Conservation (phyloP, 1,140 invertebrate species). For the Coelopa frigida region DNA sequence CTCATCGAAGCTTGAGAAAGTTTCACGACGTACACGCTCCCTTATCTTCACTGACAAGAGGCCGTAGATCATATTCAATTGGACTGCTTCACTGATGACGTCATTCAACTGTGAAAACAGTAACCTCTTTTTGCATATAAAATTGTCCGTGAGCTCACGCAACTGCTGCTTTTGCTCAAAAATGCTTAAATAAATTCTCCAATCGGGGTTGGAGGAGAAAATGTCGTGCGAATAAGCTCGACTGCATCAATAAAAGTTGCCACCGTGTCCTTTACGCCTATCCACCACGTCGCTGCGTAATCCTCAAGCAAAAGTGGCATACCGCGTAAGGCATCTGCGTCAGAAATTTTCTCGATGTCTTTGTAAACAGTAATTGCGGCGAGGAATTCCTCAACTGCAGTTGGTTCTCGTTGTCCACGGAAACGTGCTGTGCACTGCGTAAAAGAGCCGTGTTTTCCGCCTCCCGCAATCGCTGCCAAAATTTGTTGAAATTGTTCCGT, state of each 20-base stretch:
- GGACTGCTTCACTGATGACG: background rate
- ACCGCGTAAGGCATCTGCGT: slow-evolving; percentile 19
- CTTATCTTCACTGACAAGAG: too few relatives aligned
- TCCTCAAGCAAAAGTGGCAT: slow-evolving; percentile 20
- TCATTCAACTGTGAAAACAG: background rate
- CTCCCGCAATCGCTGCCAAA: background rate
- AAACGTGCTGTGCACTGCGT: slow-evolving; percentile 9
- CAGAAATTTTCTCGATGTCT: slow-evolving; percentile 13
- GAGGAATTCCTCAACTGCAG: slow-evolving; percentile 11
- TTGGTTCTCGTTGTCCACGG: slow-evolving; percentile 9
- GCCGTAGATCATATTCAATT: slow-evolving; percentile 7
- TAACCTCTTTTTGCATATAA: slow-evolving; percentile 2
- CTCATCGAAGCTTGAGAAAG: background rate
- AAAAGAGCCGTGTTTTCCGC: slow-evolving; percentile 3
- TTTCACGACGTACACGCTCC: background rate
- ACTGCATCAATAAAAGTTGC: slow-evolving; percentile 11
- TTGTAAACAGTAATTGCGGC: slow-evolving; percentile 9
- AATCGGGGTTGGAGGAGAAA: slow-evolving; percentile 2
- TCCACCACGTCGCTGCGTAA: slow-evolving; percentile 22
- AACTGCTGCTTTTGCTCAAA: slow-evolving; percentile 12
- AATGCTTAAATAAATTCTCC: slow-evolving; percentile 11
- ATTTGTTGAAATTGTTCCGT: slow-evolving; percentile 1
- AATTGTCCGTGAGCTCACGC: slow-evolving; percentile 6
- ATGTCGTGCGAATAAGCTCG: slow-evolving; percentile 4
- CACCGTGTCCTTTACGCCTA: slow-evolving; percentile 16